phyloP scores from a whole-genome alignment of 2,113 vertebrate genomes.

The Recurvirostra avosetta region DNA sequence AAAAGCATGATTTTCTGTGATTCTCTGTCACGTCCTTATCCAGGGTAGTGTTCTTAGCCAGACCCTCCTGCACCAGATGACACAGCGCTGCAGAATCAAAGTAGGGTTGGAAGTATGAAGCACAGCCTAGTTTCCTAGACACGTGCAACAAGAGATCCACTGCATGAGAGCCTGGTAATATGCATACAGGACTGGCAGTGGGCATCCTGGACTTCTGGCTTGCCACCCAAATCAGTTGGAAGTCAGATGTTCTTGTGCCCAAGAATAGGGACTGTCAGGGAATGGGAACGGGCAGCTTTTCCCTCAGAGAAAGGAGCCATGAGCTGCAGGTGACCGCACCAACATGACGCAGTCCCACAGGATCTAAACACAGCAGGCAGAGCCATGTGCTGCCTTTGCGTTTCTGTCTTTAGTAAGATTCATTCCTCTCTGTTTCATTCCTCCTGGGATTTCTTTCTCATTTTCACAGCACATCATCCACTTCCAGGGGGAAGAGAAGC shows the following conservation, averaged over 20 bases:
- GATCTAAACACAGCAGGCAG: not conserved
- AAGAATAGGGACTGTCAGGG: too few species aligned
- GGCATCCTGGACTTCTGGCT: not conserved
- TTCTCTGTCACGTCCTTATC: not conserved
- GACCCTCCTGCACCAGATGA: not conserved
- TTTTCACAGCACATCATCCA: not conserved
- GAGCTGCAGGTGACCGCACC: not conserved
- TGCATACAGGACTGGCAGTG: not conserved
- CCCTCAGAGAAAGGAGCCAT: not conserved
- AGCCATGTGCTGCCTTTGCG: not conserved
- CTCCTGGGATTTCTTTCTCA: not conserved
- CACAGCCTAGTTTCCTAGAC: too few species aligned
- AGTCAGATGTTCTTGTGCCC: not conserved
- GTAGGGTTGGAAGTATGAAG: not conserved
- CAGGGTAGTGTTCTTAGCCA: not conserved
- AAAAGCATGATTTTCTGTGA: not conserved
- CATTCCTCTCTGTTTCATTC: not conserved
- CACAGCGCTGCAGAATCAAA: not conserved
- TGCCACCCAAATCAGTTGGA: not conserved
- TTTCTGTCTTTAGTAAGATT: not conserved
- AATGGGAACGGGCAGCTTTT: not conserved
- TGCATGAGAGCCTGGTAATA: not conserved
- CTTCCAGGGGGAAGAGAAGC: not conserved
- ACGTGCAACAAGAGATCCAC: not conserved
- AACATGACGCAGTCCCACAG: not conserved